A percentile compares a stretch with the other conserved stretches of the same genome.
Conservation (phyloP, 2,797 vertebrate genomes). For the Alosa sapidissima region DNA sequence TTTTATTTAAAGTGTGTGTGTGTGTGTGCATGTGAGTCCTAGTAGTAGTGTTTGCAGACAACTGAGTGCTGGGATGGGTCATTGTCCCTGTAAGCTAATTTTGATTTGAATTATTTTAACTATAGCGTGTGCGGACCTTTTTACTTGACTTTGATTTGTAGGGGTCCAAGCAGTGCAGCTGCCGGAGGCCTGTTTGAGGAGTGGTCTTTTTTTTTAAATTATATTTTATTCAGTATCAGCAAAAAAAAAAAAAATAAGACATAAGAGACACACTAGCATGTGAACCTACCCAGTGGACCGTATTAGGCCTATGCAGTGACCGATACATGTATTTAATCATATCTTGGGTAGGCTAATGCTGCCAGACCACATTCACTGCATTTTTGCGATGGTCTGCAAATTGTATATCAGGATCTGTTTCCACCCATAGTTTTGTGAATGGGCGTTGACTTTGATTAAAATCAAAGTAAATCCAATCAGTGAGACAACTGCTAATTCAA, state of each 20-base stretch:
- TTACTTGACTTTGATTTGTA: slow-evolving; percentile 15
- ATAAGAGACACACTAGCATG: background rate
- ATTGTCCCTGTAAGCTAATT: slow-evolving; percentile 22
- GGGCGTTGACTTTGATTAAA: background rate
- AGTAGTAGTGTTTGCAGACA: slow-evolving; percentile 29
- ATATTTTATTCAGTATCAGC: slow-evolving; percentile 4
- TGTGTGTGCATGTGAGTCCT: slow-evolving; percentile 42
- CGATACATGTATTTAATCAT: background rate
- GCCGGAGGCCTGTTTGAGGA: background rate
- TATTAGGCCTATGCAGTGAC: background rate
- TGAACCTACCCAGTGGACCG: background rate
- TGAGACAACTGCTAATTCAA: background rate
- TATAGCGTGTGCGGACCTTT: slow-evolving; percentile 22
- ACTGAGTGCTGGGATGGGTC: background rate
- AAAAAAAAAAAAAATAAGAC: background rate
- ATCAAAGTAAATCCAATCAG: background rate
- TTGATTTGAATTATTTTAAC: background rate
- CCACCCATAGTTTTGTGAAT: background rate
- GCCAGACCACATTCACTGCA: background rate
- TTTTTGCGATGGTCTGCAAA: background rate
- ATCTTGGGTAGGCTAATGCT: background rate
- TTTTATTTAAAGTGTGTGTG: slow-evolving; percentile 3
- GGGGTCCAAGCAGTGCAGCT: slow-evolving; percentile 18
- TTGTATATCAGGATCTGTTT: background rate
- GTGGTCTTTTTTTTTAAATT: background rate